Conservation (phyloP, 2,888 invertebrate genomes). For the Andrena trimmerana region DNA sequence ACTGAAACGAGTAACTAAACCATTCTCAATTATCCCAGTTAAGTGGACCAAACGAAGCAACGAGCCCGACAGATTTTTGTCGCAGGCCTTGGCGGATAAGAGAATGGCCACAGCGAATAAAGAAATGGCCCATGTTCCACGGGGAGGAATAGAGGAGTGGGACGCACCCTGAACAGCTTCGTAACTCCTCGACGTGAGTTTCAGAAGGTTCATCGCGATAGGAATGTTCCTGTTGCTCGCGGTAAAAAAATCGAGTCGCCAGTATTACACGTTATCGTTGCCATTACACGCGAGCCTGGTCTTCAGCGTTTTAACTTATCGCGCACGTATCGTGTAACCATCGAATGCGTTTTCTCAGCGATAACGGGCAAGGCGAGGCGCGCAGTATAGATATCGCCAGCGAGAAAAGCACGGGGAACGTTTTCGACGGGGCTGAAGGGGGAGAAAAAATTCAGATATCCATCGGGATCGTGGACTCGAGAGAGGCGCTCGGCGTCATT, state of each 20-base stretch:
- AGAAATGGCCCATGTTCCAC: no score
- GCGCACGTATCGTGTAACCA: neutral
- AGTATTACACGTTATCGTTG: neutral
- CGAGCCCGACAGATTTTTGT: neutral
- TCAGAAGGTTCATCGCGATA: neutral
- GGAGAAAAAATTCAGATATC: neutral
- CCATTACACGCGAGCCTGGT: constrained; percentile 3
- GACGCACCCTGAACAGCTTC: no score
- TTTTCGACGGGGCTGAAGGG: neutral
- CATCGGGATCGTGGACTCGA: neutral
- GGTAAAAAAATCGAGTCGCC: neutral
- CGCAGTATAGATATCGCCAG: constrained; percentile 25
- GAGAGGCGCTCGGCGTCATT: constrained; percentile 50
- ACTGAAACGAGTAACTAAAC: neutral
- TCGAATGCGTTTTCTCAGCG: constrained; percentile 10
- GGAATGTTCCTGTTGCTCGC: neutral
- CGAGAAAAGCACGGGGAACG: neutral
- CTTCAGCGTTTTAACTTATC: constrained; percentile 15
- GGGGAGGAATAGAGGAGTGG: no score
- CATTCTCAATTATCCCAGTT: neutral
- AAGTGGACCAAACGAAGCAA: neutral
- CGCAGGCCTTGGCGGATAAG: no score
- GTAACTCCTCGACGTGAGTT: no score
- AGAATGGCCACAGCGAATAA: no score
- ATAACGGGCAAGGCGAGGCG: constrained; percentile 18